A percentile compares a stretch with the other conserved stretches of the same genome.
Evolutionary conservation across 1,140 invertebrate species (phyloP).

Genomic region (Trachymyrmex cornetzi): DNA sequence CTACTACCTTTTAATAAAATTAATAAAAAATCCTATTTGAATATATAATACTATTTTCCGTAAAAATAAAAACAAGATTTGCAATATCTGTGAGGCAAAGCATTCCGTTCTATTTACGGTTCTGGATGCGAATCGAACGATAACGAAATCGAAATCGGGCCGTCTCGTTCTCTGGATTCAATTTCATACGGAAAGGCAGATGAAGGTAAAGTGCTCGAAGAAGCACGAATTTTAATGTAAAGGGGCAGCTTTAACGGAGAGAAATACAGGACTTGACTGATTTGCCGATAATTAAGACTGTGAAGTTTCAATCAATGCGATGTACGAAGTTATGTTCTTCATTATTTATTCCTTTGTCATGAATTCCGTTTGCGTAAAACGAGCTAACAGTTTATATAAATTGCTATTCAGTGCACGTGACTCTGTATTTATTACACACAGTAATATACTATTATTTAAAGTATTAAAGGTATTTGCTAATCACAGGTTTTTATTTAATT

Average conservation of each 20-base stretch:
- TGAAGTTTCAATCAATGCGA: neutral
- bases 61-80: constrained; percentile 10
- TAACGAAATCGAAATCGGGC: constrained; percentile 39
- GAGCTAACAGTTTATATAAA: neutral
- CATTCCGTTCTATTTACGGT: neutral
- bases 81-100: neutral
- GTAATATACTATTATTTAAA: neutral
- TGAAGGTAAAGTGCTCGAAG: neutral
- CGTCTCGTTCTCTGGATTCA: constrained; percentile 13
- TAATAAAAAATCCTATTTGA: neutral
- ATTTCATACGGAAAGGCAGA: neutral
- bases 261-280: neutral
- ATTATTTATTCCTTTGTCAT: neutral
- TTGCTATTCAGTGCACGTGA: neutral
- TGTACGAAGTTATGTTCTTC: neutral
- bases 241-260: neutral
- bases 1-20: neutral
- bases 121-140: constrained; percentile 22
- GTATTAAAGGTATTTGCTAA: neutral
- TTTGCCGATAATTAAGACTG: constrained; percentile 8
- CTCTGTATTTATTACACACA: neutral
- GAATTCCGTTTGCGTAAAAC: neutral
- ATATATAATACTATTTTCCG: neutral
- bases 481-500: neutral
- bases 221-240: constrained; percentile 5